Evolutionary conservation across 2,113 vertebrate genomes (phyloP), one percentile per base, ranked within the genome.

Genomic region (Xiphophorus couchianus): DNA sequence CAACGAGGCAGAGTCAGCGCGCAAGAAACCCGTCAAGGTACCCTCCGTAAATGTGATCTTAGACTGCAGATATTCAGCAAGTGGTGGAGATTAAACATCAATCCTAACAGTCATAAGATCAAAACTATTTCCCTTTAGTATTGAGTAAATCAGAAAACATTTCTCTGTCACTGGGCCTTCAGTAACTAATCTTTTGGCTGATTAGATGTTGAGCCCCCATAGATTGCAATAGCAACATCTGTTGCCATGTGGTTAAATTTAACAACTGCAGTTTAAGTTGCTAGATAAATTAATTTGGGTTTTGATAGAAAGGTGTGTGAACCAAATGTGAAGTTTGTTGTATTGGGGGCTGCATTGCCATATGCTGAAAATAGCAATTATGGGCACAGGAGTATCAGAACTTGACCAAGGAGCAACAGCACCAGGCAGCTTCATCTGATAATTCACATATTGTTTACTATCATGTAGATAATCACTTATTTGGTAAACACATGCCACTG

Each of bases 1-100:
- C 92, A 98, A 97, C 3, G 98, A 99, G 1, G 97, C 96, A 0
- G 90, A 93, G 84, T 79, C 89, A 28, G 90, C 92, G 5, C 91
- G 91, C 84, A 93, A 93, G 89, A 93, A 93, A 72, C 93, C 93
- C 0, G 79, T 93, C 85, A 93, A 93, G 91, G 93, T 93, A 91
- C 66, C 31, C 0, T 39, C 2, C 31, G 31, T 58, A 66, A 54
- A 42, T 39, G 10, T 13, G 11, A 4, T 42, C 51, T 58, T 58
- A 25, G 25, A 54, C 2, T 10, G 22, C 51, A 58, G 22, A 58
- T n/a, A 22, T 25, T 54, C 48, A 22, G 48, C 17, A 54, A 25
- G 25, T 25, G 48, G 17, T 22, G 22, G 17, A 54, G 22, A 22
- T 25, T 54, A 42, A 4, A 42, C 39, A 42, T 13, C 13, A 42